A percentile compares a stretch with the other conserved stretches of the same genome.
Evolutionary conservation across 2,113 vertebrate species (phyloP).

Genomic region (Petaurus breviceps): DNA sequence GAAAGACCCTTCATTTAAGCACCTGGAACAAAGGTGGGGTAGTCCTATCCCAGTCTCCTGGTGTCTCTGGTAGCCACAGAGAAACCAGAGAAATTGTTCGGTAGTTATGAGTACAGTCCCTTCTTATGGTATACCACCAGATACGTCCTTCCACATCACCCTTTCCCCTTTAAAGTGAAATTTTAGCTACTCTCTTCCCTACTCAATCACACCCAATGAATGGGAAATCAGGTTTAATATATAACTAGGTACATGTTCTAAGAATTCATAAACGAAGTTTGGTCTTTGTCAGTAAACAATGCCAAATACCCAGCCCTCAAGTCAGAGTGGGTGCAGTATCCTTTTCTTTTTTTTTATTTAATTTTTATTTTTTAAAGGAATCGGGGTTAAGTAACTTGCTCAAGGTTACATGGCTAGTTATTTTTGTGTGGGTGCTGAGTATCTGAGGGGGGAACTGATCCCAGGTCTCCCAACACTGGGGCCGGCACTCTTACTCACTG

Average conservation of each 20-base stretch:
- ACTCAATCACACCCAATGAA: neutral
- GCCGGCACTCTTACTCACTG: too few relatives aligned
- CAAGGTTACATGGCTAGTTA: too few relatives aligned
- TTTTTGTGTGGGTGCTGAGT: too few relatives aligned
- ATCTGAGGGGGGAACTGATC: too few relatives aligned
- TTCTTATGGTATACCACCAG: neutral
- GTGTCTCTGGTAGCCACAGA: neutral
- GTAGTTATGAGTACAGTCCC: neutral
- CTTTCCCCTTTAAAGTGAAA: neutral
- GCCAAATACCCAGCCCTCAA: neutral
- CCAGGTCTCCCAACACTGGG: too few relatives aligned
- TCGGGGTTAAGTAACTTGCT: too few relatives aligned
- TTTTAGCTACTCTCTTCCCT: neutral
- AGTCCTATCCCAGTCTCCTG: neutral
- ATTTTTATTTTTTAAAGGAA: too few relatives aligned
- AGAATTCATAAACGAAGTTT: neutral
- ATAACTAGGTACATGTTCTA: neutral
- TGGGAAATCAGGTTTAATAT: neutral
- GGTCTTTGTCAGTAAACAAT: neutral
- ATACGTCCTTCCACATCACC: neutral
- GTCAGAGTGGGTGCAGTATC: neutral
- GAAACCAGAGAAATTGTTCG: neutral
- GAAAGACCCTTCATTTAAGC: neutral
- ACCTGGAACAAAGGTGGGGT: fast-evolving
- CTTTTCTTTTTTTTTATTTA: too few relatives aligned